Conservation (phyloP, 2,888 invertebrate genomes). For the Acheta domesticus region DNA sequence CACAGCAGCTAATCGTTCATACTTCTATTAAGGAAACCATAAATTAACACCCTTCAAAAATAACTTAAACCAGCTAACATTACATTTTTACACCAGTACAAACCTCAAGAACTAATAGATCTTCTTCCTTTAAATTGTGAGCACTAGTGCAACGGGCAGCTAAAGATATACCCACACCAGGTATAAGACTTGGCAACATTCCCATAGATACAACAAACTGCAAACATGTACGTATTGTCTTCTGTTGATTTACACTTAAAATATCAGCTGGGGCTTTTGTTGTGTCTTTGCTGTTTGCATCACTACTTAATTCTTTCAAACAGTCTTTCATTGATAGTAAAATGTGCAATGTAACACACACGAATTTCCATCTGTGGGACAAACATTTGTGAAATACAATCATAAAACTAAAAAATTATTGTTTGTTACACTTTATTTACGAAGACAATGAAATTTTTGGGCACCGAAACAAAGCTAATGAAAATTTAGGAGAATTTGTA, state of each 20-base stretch:
- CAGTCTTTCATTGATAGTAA: constrained; percentile 35
- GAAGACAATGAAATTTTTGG: not conserved
- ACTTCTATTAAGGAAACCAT: constrained; percentile 38
- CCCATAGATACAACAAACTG: constrained; percentile 64
- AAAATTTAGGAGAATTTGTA: too few relatives aligned
- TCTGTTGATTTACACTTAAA: constrained; percentile 45
- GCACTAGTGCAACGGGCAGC: constrained; percentile 49
- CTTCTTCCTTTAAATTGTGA: constrained; percentile 44
- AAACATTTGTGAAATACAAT: not conserved
- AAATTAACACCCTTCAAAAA: not conserved
- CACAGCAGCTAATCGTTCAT: constrained; percentile 48
- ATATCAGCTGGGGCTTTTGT: constrained; percentile 28
- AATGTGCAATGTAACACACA: constrained; percentile 36
- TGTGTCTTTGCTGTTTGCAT: constrained; percentile 11
- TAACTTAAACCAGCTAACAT: not conserved
- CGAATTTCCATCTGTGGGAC: constrained; percentile 37
- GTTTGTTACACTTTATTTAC: not conserved
- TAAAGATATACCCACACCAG: constrained; percentile 59
- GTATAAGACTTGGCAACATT: constrained; percentile 61
- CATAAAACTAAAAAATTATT: not conserved
- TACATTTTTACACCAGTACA: not conserved
- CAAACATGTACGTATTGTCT: constrained; percentile 58
- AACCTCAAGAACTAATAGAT: constrained; percentile 51
- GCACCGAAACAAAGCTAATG: not conserved
- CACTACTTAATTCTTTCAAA: constrained; percentile 29